These are phyloP conservation scores for Ptilodon capucinus DNA, from an alignment of 2,888 invertebrate species.

Conservation along the genomic window DNA sequence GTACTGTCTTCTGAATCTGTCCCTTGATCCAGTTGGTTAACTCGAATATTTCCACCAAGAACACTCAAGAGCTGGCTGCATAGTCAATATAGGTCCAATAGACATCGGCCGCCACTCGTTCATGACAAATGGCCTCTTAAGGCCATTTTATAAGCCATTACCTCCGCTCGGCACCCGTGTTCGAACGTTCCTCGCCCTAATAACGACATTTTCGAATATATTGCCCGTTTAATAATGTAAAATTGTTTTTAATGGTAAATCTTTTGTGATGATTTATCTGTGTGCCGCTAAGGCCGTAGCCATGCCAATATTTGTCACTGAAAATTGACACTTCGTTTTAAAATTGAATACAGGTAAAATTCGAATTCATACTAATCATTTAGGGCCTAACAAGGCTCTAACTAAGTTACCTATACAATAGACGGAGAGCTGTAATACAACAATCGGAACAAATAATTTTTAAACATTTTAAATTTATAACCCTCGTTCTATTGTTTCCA, in stretches of 20 bases:
- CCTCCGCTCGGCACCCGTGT: conserved; percentile 18
- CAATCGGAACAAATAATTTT: too few relatives aligned
- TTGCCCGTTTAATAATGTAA: conserved; percentile 35
- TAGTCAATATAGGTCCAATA: conserved; percentile 31
- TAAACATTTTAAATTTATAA: too few relatives aligned
- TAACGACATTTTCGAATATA: conserved; percentile 36
- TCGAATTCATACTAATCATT: too few relatives aligned
- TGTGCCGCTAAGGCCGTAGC: background rate
- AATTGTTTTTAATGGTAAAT: conserved; percentile 33
- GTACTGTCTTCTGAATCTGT: too few relatives aligned
- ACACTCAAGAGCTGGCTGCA: background rate
- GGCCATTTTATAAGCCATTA: conserved; percentile 42
- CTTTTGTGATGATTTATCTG: conserved; percentile 24
- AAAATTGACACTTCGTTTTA: background rate
- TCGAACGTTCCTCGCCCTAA: conserved; percentile 25
- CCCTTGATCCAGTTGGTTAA: too few relatives aligned
- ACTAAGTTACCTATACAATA: too few relatives aligned
- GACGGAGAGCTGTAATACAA: too few relatives aligned
- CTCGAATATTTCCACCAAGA: background rate
- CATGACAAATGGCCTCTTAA: conserved; percentile 40
- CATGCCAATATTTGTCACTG: background rate
- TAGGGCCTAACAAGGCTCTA: too few relatives aligned
- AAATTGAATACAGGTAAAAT: too few relatives aligned
- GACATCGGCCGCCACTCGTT: conserved; percentile 19
- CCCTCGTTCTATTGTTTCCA: too few relatives aligned